Conservation (phyloP, 1,140 invertebrate species). For the Drosophila leontia region DNA sequence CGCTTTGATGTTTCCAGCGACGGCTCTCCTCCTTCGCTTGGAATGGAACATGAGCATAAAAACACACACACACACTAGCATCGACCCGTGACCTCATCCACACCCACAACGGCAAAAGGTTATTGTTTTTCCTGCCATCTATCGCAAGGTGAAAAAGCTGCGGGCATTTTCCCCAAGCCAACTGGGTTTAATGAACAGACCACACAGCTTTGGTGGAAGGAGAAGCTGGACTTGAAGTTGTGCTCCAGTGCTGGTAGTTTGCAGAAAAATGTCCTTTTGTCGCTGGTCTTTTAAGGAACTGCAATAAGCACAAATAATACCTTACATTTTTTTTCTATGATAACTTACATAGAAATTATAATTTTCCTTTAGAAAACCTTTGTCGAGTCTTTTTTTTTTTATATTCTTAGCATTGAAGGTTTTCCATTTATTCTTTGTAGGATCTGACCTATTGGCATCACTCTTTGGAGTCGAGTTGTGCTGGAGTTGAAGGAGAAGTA, state of each 20-base stretch:
- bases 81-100: no score
- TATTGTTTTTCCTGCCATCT: slow-evolving; percentile 11
- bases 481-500: background rate
- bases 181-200: slow-evolving; percentile 15
- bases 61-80: slow-evolving; percentile 4
- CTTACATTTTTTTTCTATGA: background rate
- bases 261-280: background rate
- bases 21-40: background rate
- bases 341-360: background rate
- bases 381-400: background rate
- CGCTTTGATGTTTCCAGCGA: slow-evolving; percentile 34
- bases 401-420: background rate
- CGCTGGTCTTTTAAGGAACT: background rate
- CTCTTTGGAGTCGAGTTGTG: background rate
- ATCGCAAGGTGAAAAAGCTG: slow-evolving; percentile 9
- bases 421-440: background rate
- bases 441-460: background rate
- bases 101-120: background rate
- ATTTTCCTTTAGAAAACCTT: background rate
- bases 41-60: background rate
- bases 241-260: background rate
- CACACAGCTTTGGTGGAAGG: background rate
- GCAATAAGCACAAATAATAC: background rate
- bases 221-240: background rate
- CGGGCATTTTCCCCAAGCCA: slow-evolving; percentile 4